Percentiles rank a stretch among this genome's conserved stretches.
Conservation (phyloP, 2,797 vertebrate genomes). For the Tenualosa thibaudeaui region DNA sequence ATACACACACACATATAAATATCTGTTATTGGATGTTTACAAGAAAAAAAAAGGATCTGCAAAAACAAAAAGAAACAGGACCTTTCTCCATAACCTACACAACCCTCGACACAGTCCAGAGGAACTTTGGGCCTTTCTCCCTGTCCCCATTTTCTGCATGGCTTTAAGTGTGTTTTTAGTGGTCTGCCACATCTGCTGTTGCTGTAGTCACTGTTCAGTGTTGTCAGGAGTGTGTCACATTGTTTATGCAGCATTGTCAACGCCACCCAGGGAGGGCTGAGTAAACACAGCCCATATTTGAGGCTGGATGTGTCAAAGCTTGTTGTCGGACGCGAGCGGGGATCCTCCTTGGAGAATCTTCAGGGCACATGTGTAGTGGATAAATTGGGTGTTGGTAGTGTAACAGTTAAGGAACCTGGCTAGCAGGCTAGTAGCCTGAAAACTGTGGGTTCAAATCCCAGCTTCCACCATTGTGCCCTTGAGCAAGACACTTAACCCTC, state of each 20-base stretch:
- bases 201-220: constrained; percentile 10
- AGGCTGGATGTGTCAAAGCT: constrained; percentile 19
- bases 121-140: not conserved
- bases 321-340: not conserved
- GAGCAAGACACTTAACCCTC: too few species aligned
- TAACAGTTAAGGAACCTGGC: too few species aligned
- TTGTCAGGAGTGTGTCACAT: constrained; percentile 14
- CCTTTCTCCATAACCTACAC: too few species aligned
- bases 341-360: not conserved
- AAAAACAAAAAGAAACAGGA: too few species aligned
- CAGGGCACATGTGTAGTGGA: not conserved
- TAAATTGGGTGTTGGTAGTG: too few species aligned
- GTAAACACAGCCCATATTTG: constrained; percentile 15
- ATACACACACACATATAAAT: too few species aligned
- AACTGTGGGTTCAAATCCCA: too few species aligned
- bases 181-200: constrained; percentile 1
- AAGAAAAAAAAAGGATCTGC: too few species aligned
- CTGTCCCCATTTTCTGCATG: not conserved
- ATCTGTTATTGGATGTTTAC: too few species aligned
- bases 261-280: not conserved
- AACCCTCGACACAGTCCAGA: too few species aligned
- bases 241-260: constrained; percentile 36
- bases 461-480: too few species aligned
- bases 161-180: not conserved
- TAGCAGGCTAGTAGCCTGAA: too few species aligned